Percentiles rank a stretch among this genome's conserved stretches.
Conservation (phyloP, 2,113 vertebrate species). For the Tachysurus fulvidraco region DNA sequence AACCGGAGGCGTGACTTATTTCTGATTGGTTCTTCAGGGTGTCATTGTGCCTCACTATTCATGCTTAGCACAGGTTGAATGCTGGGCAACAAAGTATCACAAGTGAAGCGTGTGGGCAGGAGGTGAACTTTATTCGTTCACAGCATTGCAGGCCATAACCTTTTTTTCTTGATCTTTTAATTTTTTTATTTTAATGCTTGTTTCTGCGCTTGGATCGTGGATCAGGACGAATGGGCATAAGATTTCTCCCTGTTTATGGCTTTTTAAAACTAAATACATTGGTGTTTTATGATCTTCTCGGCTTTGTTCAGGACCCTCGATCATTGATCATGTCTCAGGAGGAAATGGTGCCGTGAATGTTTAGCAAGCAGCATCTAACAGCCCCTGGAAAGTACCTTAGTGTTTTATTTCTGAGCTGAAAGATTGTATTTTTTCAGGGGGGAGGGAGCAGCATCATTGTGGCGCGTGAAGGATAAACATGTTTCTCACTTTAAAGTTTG, state of each 20-base stretch:
- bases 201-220: not conserved
- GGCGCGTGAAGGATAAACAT: not conserved
- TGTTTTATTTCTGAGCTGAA: not conserved
- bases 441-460: not conserved
- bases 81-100: constrained; percentile 53
- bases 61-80: constrained; percentile 56
- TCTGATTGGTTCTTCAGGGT: constrained; percentile 51
- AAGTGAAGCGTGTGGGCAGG: constrained; percentile 32
- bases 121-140: constrained; percentile 29
- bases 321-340: not conserved
- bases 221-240: not conserved
- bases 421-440: not conserved
- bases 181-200: not conserved
- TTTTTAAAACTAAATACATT: not conserved
- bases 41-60: constrained; percentile 37
- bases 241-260: not conserved
- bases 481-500: constrained; percentile 7
- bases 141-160: not conserved
- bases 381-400: not conserved
- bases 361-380: not conserved
- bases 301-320: not conserved
- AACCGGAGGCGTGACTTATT: not conserved
- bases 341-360: constrained; percentile 34
- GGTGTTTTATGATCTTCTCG: not conserved
- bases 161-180: no score